A percentile compares a stretch with the other conserved stretches of the same genome.
These are phyloP conservation scores for Brachionus paranguensis DNA, from an alignment of 1,140 invertebrate species.

Conservation along the genomic window DNA sequence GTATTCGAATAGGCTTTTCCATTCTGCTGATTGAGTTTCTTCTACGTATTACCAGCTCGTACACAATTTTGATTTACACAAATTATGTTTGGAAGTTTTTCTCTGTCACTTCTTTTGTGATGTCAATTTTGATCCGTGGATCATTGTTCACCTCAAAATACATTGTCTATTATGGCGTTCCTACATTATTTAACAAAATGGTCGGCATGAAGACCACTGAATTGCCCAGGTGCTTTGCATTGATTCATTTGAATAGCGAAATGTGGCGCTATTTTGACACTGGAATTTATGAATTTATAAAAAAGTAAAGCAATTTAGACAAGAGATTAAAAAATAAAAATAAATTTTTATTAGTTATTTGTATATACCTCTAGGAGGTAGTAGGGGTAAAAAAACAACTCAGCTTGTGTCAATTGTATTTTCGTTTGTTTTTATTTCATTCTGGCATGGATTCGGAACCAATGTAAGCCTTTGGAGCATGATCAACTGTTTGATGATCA, in stretches of 20 bases:
- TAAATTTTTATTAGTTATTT: constrained; percentile 8
- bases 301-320: background rate
- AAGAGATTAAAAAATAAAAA: background rate
- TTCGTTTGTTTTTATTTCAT: constrained; percentile 24
- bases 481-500: constrained; percentile 5
- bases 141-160: constrained; percentile 18
- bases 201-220: background rate
- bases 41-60: background rate
- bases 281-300: constrained; percentile 37
- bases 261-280: constrained; percentile 37
- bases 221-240: constrained; percentile 1
- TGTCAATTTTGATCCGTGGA: background rate
- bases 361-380: constrained; percentile 38
- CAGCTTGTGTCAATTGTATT: background rate
- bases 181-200: background rate
- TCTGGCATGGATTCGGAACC: constrained; percentile 26
- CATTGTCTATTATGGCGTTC: constrained; percentile 10
- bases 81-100: background rate
- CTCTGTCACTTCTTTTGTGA: background rate
- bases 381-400: background rate
- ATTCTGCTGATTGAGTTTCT: background rate
- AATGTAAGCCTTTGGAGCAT: constrained; percentile 5
- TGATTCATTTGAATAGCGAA: constrained; percentile 30
- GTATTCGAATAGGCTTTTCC: background rate
- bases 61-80: background rate